Evolutionary conservation across 2,113 vertebrate genomes (phyloP).

Genomic region (Grantiella picta): DNA sequence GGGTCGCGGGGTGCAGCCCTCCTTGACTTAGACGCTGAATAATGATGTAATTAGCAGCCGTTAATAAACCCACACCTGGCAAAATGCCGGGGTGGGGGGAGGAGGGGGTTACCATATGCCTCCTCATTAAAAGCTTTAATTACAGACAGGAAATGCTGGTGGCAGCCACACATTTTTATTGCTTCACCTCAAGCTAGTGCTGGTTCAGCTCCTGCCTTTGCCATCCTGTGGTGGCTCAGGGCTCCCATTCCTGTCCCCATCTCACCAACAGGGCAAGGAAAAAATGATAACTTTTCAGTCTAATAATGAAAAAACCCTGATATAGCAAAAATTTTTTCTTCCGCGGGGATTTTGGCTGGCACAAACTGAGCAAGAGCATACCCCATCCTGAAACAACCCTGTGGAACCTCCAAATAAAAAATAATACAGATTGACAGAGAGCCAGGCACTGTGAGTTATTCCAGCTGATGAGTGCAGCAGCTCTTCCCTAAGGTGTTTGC

Average conservation of each 20-base stretch:
- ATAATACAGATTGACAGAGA: not conserved
- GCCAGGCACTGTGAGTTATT: not conserved
- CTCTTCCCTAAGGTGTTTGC: not conserved
- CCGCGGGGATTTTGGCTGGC: not conserved
- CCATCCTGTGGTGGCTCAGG: rapidly evolving
- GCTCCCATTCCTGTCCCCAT: not conserved
- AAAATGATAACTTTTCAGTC: not conserved
- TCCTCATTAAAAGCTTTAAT: slow-evolving; percentile 12
- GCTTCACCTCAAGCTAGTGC: not conserved
- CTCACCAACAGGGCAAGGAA: not conserved
- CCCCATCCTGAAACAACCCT: not conserved
- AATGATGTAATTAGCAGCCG: not conserved
- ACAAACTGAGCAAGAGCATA: not conserved
- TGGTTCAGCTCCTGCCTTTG: not conserved
- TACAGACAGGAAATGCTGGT: not conserved
- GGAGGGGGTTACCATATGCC: not conserved
- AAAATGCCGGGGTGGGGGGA: not conserved
- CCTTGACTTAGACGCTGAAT: rapidly evolving
- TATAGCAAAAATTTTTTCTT: rapidly evolving
- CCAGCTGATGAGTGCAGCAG: not conserved
- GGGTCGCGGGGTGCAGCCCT: not conserved
- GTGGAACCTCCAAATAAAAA: not conserved
- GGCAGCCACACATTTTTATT: not conserved
- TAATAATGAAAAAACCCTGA: rapidly evolving
- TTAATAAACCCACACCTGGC: not conserved